A percentile compares a stretch with the other conserved stretches of the same genome.
Evolutionary conservation across 2,888 invertebrate genomes (phyloP).

Genomic region (Mechanitis mazaeus): DNA sequence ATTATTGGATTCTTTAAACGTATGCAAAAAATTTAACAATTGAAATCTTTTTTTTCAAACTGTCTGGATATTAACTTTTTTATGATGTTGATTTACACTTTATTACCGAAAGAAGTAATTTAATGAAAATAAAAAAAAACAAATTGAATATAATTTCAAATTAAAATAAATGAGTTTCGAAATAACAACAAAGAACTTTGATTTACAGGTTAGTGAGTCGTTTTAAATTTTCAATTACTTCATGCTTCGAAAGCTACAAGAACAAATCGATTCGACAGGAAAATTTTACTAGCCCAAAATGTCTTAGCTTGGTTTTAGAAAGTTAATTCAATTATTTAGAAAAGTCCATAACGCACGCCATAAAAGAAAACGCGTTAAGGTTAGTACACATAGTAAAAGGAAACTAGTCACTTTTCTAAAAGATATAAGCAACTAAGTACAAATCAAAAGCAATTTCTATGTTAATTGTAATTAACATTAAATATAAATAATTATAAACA

Average conservation of each 20-base stretch:
- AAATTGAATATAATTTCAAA: background rate
- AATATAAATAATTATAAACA: too few species aligned
- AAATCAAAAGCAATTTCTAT: too few species aligned
- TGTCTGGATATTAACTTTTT: too few species aligned
- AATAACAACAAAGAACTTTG: background rate
- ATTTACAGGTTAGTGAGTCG: background rate
- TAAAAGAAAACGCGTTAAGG: constrained; percentile 2
- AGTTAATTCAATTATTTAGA: constrained; percentile 3
- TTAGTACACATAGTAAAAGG: background rate
- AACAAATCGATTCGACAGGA: too few species aligned
- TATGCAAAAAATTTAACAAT: too few species aligned
- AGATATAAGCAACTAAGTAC: background rate
- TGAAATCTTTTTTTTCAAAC: too few species aligned
- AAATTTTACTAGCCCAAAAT: too few species aligned
- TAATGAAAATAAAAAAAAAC: background rate
- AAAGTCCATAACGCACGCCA: constrained; percentile 5
- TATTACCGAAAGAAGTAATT: background rate
- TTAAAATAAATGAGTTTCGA: background rate
- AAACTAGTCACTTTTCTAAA: background rate
- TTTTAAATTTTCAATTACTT: too few species aligned
- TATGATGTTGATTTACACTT: too few species aligned
- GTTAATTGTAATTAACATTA: too few species aligned
- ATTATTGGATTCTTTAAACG: background rate
- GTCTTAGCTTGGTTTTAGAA: background rate
- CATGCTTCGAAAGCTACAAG: too few species aligned